Percentiles rank a stretch among this genome's conserved stretches.
Conservation (phyloP, 2,113 vertebrate genomes). For the Phaethon lepturus region DNA sequence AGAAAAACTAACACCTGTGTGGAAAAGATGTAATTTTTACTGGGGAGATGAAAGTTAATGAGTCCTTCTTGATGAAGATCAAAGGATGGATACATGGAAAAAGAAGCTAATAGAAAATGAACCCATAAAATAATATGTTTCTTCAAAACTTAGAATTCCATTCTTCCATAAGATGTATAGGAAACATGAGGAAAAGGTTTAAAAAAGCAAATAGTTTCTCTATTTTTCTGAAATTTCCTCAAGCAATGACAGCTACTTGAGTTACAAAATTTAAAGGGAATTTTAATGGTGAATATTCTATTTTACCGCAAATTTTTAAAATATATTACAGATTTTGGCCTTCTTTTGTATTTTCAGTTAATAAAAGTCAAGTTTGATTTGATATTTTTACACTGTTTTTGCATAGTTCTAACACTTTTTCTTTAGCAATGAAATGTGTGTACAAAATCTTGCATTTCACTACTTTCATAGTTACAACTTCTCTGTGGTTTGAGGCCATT, state of each 20-base stretch:
- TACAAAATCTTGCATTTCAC: neutral
- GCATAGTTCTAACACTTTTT: neutral
- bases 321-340: accelerated
- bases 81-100: neutral
- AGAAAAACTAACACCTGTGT: neutral
- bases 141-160: neutral
- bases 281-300: neutral
- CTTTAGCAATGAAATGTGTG: neutral
- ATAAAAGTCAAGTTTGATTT: neutral
- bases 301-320: neutral
- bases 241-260: neutral
- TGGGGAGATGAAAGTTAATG: neutral
- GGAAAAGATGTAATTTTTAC: neutral
- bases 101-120: neutral
- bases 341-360: neutral
- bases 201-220: neutral
- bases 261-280: neutral
- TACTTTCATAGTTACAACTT: neutral
- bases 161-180: neutral
- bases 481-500: neutral
- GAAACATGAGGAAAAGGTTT: neutral
- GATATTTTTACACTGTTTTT: neutral
- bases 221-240: neutral
- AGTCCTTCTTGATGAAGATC: neutral
- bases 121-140: neutral